Evolutionary conservation across 1,140 invertebrate species (phyloP).

Genomic region (Hydropsyche tenuis): DNA sequence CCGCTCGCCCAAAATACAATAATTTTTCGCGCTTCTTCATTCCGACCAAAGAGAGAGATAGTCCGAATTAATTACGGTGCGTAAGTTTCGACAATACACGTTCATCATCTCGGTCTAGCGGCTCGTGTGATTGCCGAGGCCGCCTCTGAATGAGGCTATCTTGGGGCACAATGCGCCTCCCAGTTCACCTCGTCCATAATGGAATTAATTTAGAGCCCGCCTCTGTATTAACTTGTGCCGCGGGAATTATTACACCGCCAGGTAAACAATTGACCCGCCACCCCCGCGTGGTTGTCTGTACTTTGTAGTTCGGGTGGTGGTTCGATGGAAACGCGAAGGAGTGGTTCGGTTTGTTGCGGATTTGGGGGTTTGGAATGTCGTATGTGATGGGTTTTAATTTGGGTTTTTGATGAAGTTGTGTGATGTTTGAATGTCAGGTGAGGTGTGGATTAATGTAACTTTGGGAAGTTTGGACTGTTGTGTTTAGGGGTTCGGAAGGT

Average conservation of each 20-base stretch:
- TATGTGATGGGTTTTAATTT: no score
- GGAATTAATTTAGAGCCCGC: conserved; percentile 36
- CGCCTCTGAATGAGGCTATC: conserved; percentile 37
- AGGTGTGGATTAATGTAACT: no score
- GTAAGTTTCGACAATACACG: conserved; percentile 33
- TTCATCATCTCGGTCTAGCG: conserved; percentile 45
- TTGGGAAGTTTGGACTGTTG: no score
- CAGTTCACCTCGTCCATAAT: conserved; percentile 27
- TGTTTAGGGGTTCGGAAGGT: no score
- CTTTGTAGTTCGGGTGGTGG: no score
- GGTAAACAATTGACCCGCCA: conserved; percentile 35
- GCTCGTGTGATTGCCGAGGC: conserved; percentile 39
- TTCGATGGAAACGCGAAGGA: no score
- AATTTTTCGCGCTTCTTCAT: not conserved
- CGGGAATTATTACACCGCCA: conserved; percentile 31
- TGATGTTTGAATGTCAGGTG: no score
- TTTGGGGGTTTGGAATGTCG: no score
- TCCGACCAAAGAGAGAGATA: conserved; percentile 16
- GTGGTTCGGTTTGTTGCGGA: no score
- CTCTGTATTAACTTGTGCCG: conserved; percentile 35
- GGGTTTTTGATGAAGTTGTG: no score
- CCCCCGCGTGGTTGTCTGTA: no score
- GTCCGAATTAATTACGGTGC: conserved; percentile 30
- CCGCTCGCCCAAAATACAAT: no score
- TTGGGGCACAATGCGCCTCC: conserved; percentile 29